phyloP scores from a whole-genome alignment of 2,113 vertebrate species.

The Oncorhynchus kisutch region DNA sequence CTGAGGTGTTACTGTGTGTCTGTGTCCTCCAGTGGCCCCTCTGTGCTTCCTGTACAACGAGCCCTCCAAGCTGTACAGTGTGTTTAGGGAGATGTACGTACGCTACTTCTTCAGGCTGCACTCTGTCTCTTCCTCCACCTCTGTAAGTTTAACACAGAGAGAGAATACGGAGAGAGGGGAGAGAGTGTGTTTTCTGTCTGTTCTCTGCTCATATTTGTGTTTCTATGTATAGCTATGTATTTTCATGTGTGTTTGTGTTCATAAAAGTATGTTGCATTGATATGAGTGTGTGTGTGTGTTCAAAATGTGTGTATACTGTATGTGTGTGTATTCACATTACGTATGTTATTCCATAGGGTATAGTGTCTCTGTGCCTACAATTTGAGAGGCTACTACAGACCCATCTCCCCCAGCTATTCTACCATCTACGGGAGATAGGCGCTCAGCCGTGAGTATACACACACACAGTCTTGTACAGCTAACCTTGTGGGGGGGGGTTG shows the following conservation, averaged over 20 bases:
- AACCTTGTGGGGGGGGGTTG: too few species aligned
- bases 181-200: too few species aligned
- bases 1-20: slow-evolving; percentile 47
- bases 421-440: slow-evolving; percentile 91
- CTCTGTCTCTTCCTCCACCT: slow-evolving; percentile 93
- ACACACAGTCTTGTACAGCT: not conserved
- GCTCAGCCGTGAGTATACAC: slow-evolving; percentile 91
- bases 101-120: slow-evolving; percentile 98
- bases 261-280: too few species aligned
- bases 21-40: slow-evolving; percentile 83
- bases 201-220: too few species aligned
- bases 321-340: not conserved
- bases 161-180: too few species aligned
- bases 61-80: slow-evolving; percentile 91
- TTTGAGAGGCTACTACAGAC: slow-evolving; percentile 95
- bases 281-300: not conserved
- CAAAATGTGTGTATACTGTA: too few species aligned
- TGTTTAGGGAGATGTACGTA: slow-evolving; percentile 97
- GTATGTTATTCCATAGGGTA: slow-evolving; percentile 74
- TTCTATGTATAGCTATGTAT: not conserved
- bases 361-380: slow-evolving; percentile 92
- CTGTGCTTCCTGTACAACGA: slow-evolving; percentile 97
- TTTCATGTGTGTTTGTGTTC: slow-evolving; percentile 9
- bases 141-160: slow-evolving; percentile 75
- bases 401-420: slow-evolving; percentile 94